Evolutionary conservation across 2,113 vertebrate genomes (phyloP).

Genomic region (Agelaius tricolor): DNA sequence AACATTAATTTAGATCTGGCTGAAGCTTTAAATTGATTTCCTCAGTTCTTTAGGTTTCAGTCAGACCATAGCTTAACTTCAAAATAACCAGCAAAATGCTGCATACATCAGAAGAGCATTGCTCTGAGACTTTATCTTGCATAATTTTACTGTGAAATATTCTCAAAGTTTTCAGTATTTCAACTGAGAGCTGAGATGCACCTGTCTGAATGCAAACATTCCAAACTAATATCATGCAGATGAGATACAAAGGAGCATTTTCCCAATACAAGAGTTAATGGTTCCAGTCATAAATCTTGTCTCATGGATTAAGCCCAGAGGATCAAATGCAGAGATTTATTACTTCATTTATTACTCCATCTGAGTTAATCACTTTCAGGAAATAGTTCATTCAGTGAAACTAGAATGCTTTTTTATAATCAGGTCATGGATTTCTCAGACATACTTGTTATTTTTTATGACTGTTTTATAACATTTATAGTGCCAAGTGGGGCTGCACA

Average conservation of each 20-base stretch:
- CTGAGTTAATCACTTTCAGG: slow-evolving; percentile 37
- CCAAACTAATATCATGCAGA: neutral
- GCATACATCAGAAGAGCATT: neutral
- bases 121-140: neutral
- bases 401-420: slow-evolving; percentile 34
- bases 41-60: neutral
- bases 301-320: slow-evolving; percentile 40
- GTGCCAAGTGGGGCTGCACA: neutral
- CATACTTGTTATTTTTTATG: slow-evolving; percentile 48
- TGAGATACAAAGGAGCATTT: neutral
- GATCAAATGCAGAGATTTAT: slow-evolving; percentile 57
- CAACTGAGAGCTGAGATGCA: neutral
- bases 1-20: neutral
- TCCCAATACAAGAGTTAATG: slow-evolving; percentile 26
- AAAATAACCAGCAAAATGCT: neutral
- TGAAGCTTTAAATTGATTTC: slow-evolving; percentile 5
- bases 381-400: slow-evolving; percentile 55
- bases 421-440: slow-evolving; percentile 47
- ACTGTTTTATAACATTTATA: slow-evolving; percentile 7
- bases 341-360: slow-evolving; percentile 60
- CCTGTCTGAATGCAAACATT: slow-evolving; percentile 1
- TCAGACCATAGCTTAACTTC: neutral
- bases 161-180: neutral
- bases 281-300: slow-evolving; percentile 51
- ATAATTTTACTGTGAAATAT: neutral